phyloP scores from a whole-genome alignment of 2,797 vertebrate species.

The Urocyon cinereoargenteus region DNA sequence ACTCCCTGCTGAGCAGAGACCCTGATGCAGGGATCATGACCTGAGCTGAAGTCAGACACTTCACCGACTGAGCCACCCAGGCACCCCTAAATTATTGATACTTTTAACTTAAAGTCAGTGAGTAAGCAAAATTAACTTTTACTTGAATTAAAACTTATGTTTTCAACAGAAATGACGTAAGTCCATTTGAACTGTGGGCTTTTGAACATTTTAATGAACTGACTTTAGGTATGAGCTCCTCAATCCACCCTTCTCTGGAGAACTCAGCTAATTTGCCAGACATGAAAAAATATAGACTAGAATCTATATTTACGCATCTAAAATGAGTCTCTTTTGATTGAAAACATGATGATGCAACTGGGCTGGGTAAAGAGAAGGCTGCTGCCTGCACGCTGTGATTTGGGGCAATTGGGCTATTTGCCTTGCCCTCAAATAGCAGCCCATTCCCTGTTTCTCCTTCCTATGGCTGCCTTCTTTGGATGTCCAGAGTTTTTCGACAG shows the following conservation, averaged over 20 bases:
- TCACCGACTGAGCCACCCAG: too few species aligned
- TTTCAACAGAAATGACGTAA: neutral
- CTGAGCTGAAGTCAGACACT: too few species aligned
- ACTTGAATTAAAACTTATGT: neutral
- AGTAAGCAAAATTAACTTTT: conserved; percentile 10
- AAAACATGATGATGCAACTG: neutral
- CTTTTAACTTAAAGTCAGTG: neutral
- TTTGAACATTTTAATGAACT: conserved; percentile 5
- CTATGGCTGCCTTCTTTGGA: neutral
- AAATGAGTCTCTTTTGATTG: neutral
- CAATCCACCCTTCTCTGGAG: neutral
- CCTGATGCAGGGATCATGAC: too few species aligned
- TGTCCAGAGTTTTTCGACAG: neutral
- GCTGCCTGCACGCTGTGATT: neutral
- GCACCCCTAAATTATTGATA: neutral
- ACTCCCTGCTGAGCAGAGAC: too few species aligned
- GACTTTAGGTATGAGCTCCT: neutral
- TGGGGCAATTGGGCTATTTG: neutral
- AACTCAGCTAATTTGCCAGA: neutral
- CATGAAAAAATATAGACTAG: neutral
- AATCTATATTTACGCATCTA: neutral
- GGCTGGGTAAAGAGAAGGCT: neutral
- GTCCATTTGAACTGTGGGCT: neutral
- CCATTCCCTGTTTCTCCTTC: neutral
- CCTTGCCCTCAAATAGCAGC: neutral